Evolutionary conservation across 2,113 vertebrate genomes (phyloP).

Genomic region (Grammomys dolichurus): DNA sequence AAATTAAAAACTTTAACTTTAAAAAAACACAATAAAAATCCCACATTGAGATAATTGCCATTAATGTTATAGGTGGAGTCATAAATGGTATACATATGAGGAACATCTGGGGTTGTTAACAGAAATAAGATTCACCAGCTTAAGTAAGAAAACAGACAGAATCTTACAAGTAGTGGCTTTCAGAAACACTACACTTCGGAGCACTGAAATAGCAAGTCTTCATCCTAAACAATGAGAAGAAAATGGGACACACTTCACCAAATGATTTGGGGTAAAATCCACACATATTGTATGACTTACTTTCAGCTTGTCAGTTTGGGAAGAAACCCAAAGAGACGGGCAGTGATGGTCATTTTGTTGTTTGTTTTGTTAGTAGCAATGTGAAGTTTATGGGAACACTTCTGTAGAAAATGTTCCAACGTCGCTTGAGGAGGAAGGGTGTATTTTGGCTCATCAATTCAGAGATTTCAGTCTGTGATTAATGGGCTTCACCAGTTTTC

Average conservation of each 20-base stretch:
- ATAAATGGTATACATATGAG: not conserved
- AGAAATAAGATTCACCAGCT: slow-evolving; percentile 39
- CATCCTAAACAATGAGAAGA: not conserved
- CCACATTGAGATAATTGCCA: not conserved
- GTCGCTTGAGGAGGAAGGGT: not conserved
- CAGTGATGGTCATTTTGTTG: not conserved
- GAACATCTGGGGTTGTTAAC: not conserved
- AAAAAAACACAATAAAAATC: not conserved
- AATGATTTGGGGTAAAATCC: not conserved
- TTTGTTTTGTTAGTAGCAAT: slow-evolving; percentile 15
- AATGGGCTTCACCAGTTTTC: not conserved
- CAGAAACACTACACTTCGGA: not conserved
- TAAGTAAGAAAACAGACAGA: not conserved
- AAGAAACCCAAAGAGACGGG: slow-evolving; percentile 14
- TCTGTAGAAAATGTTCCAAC: slow-evolving; percentile 24
- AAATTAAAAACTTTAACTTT: not conserved
- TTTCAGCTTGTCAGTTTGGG: not conserved
- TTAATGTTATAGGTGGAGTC: not conserved
- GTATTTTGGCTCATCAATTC: not conserved
- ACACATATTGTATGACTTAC: not conserved
- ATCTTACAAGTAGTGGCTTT: slow-evolving; percentile 10
- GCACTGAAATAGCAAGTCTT: not conserved
- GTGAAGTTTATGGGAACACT: not conserved
- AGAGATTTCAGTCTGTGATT: not conserved
- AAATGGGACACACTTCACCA: not conserved